Evolutionary conservation across 2,797 vertebrate species (phyloP), one percentile per base, ranked within the genome.

Genomic region (Enteromius viviparus): DNA sequence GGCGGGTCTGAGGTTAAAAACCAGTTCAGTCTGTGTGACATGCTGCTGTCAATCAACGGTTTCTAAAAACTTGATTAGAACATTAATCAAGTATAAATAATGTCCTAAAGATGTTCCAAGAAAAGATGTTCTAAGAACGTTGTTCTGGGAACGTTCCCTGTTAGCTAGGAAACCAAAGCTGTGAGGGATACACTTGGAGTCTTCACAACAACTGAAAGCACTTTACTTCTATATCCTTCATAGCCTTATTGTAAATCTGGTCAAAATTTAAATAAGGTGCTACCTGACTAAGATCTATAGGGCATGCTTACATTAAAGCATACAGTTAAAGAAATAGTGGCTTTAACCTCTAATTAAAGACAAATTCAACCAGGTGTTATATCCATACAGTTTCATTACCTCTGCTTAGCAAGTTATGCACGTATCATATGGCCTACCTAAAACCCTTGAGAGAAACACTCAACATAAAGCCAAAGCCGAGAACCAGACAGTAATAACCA

Each of bases 401-500:
- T 70, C 49, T 45, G 53, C 14, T 76, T 10, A 76, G 34, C 8
- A 76, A 76, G 53, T 53, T 19, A 55, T 23, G 26, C 47, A 26
- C 21, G 21, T 37, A 51, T 32, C 70, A 34, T 12, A 23, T 34
- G 37, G 49, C n/a, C 29, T 26, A 17, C 12, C 11, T 17, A 60
- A 76, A 42, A 68, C 15, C 5, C 49, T 51, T 66, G 34, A 19
- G 40, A 29, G 51, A 58, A 55, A 58, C 37, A 29, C 49, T 21
- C 9, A 37, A 40, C 21, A 40, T 69, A 11, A 37, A 79, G 7
- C 12, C 4, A 69, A 12, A 76, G 14, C 9, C 7, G 3, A 29
- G 49, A 79, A 40, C 32, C 49, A 55, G 47, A 42, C 77, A 26
- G 32, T 26, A 68, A 74, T 21, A 32, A 78, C 12, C 29, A 62